These are phyloP conservation scores for Himalopsyche kuldschensis DNA, from an alignment of 2,888 invertebrate genomes.

Conservation along the genomic window DNA sequence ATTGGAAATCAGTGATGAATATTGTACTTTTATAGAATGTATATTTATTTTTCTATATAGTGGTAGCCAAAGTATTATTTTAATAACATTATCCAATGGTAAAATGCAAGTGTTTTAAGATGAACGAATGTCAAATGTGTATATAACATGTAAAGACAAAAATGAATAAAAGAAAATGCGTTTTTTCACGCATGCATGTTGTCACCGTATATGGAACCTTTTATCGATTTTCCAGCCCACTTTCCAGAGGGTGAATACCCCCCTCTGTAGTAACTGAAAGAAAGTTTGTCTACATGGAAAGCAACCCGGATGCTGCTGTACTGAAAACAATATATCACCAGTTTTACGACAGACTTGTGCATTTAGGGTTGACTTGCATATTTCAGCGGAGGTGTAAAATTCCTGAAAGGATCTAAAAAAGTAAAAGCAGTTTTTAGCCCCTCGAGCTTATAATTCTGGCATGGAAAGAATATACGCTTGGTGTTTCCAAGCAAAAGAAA, in stretches of 20 bases:
- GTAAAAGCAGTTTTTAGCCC: neutral
- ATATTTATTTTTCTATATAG: too few relatives aligned
- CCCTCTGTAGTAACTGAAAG: neutral
- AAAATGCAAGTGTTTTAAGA: too few relatives aligned
- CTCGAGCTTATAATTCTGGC: neutral
- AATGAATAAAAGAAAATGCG: too few relatives aligned
- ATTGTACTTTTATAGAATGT: too few relatives aligned
- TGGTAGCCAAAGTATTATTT: too few relatives aligned
- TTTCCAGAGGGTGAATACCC: neutral
- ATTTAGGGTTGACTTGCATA: constrained; percentile 33
- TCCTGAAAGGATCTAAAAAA: constrained; percentile 6
- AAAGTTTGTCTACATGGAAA: constrained; percentile 1
- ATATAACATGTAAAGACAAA: too few relatives aligned
- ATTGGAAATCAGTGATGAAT: too few relatives aligned
- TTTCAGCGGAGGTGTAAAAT: constrained; percentile 29
- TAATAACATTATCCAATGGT: too few relatives aligned
- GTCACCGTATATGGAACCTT: neutral
- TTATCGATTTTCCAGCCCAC: constrained; percentile 26
- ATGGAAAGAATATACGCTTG: neutral
- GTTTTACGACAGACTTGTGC: constrained; percentile 32
- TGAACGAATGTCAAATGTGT: too few relatives aligned
- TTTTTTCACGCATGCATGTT: neutral
- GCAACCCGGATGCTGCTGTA: constrained; percentile 20
- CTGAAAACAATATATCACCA: constrained; percentile 37
- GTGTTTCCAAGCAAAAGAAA: too few relatives aligned